Evolutionary conservation across 2,797 vertebrate species (phyloP).

Genomic region (Lepidocolaptes lacrymiger): DNA sequence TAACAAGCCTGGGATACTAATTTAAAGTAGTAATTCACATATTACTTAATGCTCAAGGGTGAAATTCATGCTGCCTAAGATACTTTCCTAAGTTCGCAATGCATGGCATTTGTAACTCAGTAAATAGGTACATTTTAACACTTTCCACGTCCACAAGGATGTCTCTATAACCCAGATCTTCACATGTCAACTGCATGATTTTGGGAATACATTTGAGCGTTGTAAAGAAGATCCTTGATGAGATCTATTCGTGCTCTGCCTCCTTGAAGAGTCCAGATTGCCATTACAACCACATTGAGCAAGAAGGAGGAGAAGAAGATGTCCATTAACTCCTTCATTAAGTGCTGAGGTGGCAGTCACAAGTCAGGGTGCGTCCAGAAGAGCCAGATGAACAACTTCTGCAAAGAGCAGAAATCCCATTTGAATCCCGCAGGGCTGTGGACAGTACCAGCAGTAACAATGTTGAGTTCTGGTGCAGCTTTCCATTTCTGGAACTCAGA

Average conservation of each 20-base stretch:
- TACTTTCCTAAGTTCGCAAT: background rate
- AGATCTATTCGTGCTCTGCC: background rate
- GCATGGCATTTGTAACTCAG: background rate
- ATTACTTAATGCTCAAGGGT: background rate
- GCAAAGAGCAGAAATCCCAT: background rate
- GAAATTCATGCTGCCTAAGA: background rate
- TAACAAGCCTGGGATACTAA: background rate
- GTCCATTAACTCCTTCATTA: conserved; percentile 31
- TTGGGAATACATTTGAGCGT: background rate
- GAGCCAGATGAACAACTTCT: conserved; percentile 2
- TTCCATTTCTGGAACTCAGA: background rate
- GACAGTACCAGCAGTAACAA: background rate
- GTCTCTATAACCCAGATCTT: background rate
- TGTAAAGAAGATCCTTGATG: background rate
- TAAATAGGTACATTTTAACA: background rate
- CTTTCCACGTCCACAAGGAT: background rate
- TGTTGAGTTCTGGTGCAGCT: background rate
- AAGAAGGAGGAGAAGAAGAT: background rate
- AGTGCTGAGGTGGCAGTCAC: background rate
- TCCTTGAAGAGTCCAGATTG: background rate
- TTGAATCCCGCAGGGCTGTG: background rate
- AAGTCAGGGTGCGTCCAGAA: background rate
- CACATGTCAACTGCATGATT: background rate
- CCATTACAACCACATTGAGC: background rate
- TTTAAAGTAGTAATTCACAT: background rate